These are phyloP conservation scores for Cryptotermes secundus DNA, from an alignment of 1,140 invertebrate genomes.

Conservation along the genomic window DNA sequence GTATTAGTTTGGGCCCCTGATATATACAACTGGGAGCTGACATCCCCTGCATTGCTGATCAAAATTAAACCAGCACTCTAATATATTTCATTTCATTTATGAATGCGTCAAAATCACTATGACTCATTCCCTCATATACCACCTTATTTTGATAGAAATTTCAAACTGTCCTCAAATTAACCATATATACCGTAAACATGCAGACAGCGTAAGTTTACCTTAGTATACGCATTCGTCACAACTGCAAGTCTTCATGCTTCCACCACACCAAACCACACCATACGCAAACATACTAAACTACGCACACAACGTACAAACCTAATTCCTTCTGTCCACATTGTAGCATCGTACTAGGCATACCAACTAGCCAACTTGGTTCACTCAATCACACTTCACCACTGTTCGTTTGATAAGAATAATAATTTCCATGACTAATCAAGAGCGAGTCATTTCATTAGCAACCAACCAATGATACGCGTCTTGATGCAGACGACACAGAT, in stretches of 20 bases:
- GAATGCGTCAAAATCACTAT: background rate
- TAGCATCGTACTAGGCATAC: too few relatives aligned
- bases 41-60: background rate
- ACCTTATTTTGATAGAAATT: background rate
- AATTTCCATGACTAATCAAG: background rate
- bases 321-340: too few relatives aligned
- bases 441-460: background rate
- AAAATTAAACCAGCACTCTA: background rate
- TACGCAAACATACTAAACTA: too few relatives aligned
- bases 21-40: too few relatives aligned
- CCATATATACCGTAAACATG: too few relatives aligned
- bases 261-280: too few relatives aligned
- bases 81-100: background rate
- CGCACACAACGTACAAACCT: too few relatives aligned
- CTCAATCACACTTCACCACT: too few relatives aligned
- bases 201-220: background rate
- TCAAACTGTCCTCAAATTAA: background rate
- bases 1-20: too few relatives aligned
- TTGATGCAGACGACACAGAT: background rate
- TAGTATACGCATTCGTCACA: background rate
- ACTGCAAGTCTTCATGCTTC: background rate
- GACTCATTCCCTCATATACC: background rate
- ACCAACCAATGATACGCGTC: background rate
- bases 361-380: too few relatives aligned
- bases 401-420: background rate